These are phyloP conservation scores for Gnathonemus echidnorhynchus DNA, from an alignment of 2,113 vertebrate species.

Conservation along the genomic window DNA sequence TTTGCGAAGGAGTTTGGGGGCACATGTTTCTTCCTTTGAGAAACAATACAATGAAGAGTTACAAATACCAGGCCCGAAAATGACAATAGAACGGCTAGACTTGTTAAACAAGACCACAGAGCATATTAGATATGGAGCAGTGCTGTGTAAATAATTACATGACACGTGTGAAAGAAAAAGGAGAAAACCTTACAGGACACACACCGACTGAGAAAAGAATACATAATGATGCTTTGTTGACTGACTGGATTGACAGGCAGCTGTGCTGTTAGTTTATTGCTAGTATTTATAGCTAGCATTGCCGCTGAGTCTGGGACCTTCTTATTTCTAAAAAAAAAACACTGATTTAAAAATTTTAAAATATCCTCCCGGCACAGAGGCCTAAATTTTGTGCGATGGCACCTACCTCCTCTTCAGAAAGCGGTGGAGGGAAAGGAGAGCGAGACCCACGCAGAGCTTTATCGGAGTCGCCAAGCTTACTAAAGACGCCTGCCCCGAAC, in stretches of 20 bases:
- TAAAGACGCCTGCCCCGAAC: background rate
- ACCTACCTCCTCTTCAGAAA: background rate
- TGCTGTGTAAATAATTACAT: background rate
- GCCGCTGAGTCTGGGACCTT: background rate
- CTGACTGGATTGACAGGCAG: background rate
- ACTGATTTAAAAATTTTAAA: background rate
- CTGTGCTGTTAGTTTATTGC: background rate
- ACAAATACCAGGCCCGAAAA: background rate
- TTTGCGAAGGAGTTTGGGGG: background rate
- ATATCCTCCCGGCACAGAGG: constrained; percentile 1
- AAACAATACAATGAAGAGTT: background rate
- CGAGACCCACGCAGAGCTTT: background rate
- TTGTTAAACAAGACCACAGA: background rate
- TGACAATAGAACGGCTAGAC: background rate
- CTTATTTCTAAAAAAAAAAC: background rate
- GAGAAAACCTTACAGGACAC: background rate
- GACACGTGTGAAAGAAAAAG: background rate
- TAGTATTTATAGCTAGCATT: background rate
- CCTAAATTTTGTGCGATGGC: background rate
- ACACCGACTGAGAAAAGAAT: background rate
- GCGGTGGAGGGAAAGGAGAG: background rate
- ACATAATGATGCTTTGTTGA: background rate
- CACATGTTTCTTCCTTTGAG: background rate
- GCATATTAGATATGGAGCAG: background rate
- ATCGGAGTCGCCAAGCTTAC: background rate